phyloP scores from a whole-genome alignment of 2,113 vertebrate species.

The Dipodomys ordii region DNA sequence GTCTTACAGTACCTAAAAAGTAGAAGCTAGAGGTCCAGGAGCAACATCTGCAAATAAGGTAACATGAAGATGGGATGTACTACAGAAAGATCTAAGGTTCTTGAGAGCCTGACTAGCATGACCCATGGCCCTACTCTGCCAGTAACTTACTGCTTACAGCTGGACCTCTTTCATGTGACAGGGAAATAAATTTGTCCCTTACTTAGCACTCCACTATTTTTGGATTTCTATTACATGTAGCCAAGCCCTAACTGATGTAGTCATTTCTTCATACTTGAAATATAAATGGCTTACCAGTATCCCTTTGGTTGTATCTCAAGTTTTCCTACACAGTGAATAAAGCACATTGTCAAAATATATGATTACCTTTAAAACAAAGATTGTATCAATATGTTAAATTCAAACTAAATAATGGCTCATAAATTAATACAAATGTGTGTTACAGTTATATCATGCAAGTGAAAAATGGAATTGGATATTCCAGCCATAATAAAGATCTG shows the following conservation, averaged over 20 bases:
- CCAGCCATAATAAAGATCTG: not conserved
- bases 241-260: not conserved
- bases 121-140: not conserved
- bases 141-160: not conserved
- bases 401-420: constrained; percentile 15
- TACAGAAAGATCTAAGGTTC: not conserved
- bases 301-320: not conserved
- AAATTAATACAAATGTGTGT: not conserved
- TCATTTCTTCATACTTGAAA: not conserved
- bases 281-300: not conserved
- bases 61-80: not conserved
- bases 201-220: not conserved
- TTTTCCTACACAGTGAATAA: not conserved
- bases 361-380: constrained; percentile 43
- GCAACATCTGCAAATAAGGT: not conserved
- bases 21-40: not conserved
- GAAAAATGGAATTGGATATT: constrained; percentile 13
- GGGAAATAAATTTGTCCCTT: not conserved
- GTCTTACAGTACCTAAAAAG: not conserved
- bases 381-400: not conserved
- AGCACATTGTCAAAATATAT: constrained; percentile 26
- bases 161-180: not conserved
- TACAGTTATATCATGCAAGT: constrained; percentile 19
- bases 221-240: constrained; percentile 14
- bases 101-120: not conserved